Conservation (phyloP, 2,113 vertebrate genomes). For the Rynchops niger region DNA sequence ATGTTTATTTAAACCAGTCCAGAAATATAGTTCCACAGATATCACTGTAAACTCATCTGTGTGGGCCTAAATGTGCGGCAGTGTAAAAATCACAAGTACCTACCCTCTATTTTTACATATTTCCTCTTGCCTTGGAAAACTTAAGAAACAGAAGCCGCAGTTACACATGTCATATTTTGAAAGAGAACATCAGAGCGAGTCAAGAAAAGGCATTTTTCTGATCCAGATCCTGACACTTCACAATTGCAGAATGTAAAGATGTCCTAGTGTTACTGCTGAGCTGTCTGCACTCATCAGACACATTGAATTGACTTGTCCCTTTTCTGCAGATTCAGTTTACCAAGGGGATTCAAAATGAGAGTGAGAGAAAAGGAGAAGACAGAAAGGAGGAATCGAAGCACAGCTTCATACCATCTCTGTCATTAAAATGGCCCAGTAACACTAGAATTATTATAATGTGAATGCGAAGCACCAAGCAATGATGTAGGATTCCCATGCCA, state of each 20-base stretch:
- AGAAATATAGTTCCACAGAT: not conserved
- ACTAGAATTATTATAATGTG: not conserved
- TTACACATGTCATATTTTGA: constrained; percentile 5
- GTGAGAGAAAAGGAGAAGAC: not conserved
- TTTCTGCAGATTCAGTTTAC: not conserved
- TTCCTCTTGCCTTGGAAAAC: not conserved
- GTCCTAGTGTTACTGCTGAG: not conserved
- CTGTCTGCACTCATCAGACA: constrained; percentile 10
- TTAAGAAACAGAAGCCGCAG: not conserved
- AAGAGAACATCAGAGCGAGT: not conserved
- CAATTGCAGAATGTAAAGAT: not conserved
- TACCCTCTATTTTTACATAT: not conserved
- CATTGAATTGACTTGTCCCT: not conserved
- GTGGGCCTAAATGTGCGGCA: not conserved
- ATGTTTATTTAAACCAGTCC: not conserved
- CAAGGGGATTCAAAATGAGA: not conserved
- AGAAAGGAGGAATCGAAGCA: not conserved
- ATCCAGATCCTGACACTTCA: not conserved
- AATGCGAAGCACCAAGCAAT: not conserved
- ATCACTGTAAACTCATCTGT: not conserved
- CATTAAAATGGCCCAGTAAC: not conserved
- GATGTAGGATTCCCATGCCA: not conserved
- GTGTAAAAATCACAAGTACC: not conserved
- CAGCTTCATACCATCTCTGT: not conserved
- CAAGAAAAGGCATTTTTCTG: not conserved